Conservation (phyloP, 2,888 invertebrate species). For the Itoplectis maculator region DNA sequence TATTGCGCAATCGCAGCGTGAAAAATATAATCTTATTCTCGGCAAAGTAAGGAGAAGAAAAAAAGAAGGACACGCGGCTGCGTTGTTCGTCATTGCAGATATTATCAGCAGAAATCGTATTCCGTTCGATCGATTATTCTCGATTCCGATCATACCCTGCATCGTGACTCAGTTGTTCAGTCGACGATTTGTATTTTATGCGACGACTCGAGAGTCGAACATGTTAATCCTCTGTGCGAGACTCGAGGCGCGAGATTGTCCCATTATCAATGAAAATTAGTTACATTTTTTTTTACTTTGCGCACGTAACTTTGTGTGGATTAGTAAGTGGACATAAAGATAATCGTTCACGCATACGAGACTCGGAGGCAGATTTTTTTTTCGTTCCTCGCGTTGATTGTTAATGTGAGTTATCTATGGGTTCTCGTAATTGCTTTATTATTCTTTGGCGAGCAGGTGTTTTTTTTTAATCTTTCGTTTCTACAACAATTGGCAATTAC, state of each 20-base stretch:
- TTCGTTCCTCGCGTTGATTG: background rate
- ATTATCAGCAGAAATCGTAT: slow-evolving; percentile 18
- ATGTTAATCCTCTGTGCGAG: slow-evolving; percentile 22
- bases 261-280: slow-evolving; percentile 20
- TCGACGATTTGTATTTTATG: background rate
- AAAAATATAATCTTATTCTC: slow-evolving; percentile 22
- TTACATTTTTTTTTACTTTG: background rate
- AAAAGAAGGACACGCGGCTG: slow-evolving; percentile 38
- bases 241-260: background rate
- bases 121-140: slow-evolving; percentile 33
- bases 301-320: slow-evolving; percentile 22
- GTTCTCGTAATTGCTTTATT: slow-evolving; percentile 4
- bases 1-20: slow-evolving; percentile 2
- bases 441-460: slow-evolving; percentile 8
- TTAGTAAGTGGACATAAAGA: background rate
- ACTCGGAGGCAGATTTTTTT: slow-evolving; percentile 10
- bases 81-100: slow-evolving; percentile 21
- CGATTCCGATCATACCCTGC: slow-evolving; percentile 23
- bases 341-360: background rate
- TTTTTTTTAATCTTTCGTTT: background rate
- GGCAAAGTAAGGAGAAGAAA: slow-evolving; percentile 5
- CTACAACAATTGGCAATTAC: too few relatives aligned
- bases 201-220: background rate
- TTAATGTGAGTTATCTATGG: slow-evolving; percentile 9
- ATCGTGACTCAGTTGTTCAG: slow-evolving; percentile 39